A percentile compares a stretch with the other conserved stretches of the same genome.
phyloP scores from a whole-genome alignment of 2,113 vertebrate species.

The Triplophysa siluroides region DNA sequence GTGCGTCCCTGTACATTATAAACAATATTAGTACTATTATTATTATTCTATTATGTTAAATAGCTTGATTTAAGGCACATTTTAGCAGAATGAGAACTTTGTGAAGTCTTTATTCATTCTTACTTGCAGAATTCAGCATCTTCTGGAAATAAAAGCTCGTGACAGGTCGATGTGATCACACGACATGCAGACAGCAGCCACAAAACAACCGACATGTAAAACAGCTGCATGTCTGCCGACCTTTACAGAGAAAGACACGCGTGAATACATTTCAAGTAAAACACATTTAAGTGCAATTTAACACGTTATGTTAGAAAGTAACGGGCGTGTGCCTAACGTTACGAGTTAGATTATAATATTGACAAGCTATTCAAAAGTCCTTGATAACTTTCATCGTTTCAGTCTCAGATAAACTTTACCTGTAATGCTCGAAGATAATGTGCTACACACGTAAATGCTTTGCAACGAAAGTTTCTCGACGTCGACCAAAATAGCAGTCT shows the following conservation, averaged over 20 bases:
- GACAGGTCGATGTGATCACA: neutral
- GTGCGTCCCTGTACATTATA: too few relatives aligned
- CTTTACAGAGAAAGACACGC: neutral
- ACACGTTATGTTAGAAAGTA: neutral
- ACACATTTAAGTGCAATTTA: neutral
- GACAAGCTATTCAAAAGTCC: neutral
- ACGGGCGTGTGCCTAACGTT: neutral
- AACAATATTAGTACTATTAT: neutral
- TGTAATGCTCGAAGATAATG: neutral
- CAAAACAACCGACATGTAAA: constrained; percentile 18
- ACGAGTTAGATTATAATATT: neutral
- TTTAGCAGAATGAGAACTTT: too few relatives aligned
- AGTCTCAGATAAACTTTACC: neutral
- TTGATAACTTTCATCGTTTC: neutral
- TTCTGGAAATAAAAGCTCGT: constrained; percentile 21
- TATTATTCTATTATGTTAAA: neutral
- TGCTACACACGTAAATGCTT: neutral
- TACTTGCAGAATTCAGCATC: constrained; percentile 60
- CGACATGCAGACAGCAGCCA: constrained; percentile 14
- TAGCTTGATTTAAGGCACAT: too few relatives aligned
- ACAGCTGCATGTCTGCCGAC: constrained; percentile 26
- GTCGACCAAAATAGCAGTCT: neutral
- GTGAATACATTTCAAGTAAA: neutral
- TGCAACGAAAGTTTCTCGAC: neutral
- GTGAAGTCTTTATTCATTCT: neutral